phyloP scores from a whole-genome alignment of 2,797 vertebrate genomes.

The Saxicola maurus region DNA sequence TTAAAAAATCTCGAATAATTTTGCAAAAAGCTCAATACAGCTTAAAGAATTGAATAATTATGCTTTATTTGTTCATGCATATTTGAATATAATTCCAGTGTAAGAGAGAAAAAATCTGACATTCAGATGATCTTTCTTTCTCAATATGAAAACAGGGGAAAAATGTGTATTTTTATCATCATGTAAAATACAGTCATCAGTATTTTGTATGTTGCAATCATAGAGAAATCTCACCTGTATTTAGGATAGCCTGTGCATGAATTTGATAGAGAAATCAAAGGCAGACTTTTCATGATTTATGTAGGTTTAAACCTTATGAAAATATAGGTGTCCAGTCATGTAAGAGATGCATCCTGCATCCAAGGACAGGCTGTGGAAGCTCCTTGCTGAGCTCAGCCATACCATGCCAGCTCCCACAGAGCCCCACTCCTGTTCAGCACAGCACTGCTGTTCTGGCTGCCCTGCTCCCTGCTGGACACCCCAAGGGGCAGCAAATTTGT shows the following conservation, averaged over 20 bases:
- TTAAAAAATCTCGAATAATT: not conserved
- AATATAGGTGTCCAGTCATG: rapidly evolving
- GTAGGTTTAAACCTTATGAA: not conserved
- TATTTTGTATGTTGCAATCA: not conserved
- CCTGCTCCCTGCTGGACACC: not conserved
- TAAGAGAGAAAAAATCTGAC: not conserved
- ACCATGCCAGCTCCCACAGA: not conserved
- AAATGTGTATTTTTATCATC: not conserved
- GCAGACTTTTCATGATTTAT: not conserved
- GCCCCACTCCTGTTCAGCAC: not conserved
- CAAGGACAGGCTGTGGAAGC: not conserved
- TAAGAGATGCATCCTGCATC: not conserved
- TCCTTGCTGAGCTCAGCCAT: rapidly evolving
- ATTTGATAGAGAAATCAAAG: not conserved
- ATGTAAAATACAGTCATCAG: not conserved
- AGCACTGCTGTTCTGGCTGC: not conserved
- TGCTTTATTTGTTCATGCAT: not conserved
- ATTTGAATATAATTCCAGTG: not conserved
- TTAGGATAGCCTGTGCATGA: not conserved
- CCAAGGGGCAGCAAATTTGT: not conserved
- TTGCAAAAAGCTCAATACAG: not conserved
- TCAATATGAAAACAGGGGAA: not conserved
- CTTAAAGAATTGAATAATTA: not conserved
- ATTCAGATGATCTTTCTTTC: not conserved
- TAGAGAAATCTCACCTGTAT: not conserved